phyloP scores from a whole-genome alignment of 2,113 vertebrate genomes.

The Nothocercus julius region DNA sequence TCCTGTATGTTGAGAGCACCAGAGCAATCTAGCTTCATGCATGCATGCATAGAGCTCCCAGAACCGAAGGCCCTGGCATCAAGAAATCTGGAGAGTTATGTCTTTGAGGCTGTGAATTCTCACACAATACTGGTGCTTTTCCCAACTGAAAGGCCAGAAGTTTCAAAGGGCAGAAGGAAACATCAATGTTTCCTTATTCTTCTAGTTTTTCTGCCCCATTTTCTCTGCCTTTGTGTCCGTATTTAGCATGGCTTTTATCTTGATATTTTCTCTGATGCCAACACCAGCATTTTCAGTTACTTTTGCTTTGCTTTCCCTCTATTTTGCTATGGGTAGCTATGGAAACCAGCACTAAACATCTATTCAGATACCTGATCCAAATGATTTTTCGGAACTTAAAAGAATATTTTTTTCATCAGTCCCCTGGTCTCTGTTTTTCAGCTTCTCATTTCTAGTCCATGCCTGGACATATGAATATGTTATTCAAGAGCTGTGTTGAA shows the following conservation, averaged over 20 bases:
- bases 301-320: neutral
- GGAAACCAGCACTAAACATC: conserved; percentile 21
- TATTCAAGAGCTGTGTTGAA: neutral
- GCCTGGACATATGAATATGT: neutral
- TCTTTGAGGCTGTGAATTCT: neutral
- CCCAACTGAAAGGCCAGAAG: neutral
- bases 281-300: conserved; percentile 12
- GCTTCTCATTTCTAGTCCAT: no score
- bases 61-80: neutral
- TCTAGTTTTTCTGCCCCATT: neutral
- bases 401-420: neutral
- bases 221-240: neutral
- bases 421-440: neutral
- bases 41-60: neutral
- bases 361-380: conserved; percentile 4
- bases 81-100: neutral
- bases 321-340: conserved; percentile 24
- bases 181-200: neutral
- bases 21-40: no score
- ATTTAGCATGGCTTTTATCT: neutral
- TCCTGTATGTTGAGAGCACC: neutral
- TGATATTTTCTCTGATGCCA: neutral
- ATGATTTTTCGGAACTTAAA: conserved; percentile 22
- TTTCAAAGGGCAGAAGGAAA: neutral
- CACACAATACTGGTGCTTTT: neutral